phyloP scores from a whole-genome alignment of 2,113 vertebrate species.

The Halcyon malimbica region DNA sequence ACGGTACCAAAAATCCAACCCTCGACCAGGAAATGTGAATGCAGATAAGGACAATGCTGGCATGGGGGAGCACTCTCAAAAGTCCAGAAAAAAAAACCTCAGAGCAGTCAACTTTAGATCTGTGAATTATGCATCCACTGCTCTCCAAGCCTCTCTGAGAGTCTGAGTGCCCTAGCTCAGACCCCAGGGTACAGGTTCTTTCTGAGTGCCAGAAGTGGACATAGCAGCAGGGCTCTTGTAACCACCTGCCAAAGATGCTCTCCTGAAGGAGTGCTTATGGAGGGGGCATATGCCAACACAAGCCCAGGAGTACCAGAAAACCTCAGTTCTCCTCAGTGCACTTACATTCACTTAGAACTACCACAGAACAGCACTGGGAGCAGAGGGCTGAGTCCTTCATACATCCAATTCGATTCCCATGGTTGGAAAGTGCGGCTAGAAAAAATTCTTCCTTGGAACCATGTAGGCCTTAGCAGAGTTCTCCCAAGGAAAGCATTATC shows the following conservation, averaged over 20 bases:
- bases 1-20: background rate
- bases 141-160: background rate
- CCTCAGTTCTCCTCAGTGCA: background rate
- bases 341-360: background rate
- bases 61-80: background rate
- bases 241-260: background rate
- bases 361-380: background rate
- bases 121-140: background rate
- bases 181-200: background rate
- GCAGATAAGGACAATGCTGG: background rate
- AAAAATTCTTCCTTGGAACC: background rate
- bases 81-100: background rate
- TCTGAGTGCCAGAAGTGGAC: background rate
- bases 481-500: background rate
- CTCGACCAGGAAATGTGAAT: background rate
- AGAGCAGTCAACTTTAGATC: background rate
- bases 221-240: background rate
- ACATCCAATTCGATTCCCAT: rapidly evolving
- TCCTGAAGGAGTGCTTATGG: background rate
- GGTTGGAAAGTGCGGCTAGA: background rate
- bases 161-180: background rate
- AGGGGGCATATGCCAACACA: background rate
- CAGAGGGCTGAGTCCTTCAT: background rate
- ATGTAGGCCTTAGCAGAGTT: background rate
- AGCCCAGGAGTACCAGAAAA: background rate